Conservation (phyloP, 2,113 vertebrate species). For the Trogon melanurus region DNA sequence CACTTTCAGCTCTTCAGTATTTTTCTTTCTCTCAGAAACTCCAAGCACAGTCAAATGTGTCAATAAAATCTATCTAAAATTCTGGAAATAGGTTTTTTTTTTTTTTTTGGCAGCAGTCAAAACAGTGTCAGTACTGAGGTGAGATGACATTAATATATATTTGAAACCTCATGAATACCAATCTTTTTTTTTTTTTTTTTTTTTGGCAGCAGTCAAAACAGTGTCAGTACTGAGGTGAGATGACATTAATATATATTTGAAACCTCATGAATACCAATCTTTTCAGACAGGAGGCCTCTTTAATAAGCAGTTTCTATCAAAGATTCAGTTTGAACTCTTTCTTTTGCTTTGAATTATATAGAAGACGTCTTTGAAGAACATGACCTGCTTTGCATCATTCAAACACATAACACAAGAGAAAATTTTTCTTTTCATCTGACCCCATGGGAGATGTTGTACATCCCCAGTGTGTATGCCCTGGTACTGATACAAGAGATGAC, state of each 20-base stretch:
- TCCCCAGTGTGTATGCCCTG: neutral
- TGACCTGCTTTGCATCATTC: conserved; percentile 59
- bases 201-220: conserved; percentile 52
- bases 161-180: conserved; percentile 35
- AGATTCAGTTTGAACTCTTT: conserved; percentile 55
- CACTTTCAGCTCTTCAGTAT: neutral
- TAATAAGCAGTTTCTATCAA: conserved; percentile 55
- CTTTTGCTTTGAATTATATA: conserved; percentile 62
- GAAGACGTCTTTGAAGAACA: conserved; percentile 19
- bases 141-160: conserved; percentile 65
- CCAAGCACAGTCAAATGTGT: conserved; percentile 33
- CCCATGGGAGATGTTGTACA: neutral
- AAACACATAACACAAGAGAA: neutral
- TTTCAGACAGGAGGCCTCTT: conserved; percentile 29
- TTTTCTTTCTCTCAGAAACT: conserved; percentile 55
- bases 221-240: conserved; percentile 58
- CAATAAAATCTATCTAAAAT: conserved; percentile 47
- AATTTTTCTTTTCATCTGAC: conserved; percentile 43
- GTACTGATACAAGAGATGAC: neutral
- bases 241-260: conserved; percentile 65
- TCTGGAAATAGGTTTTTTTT: neutral
- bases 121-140: conserved; percentile 64
- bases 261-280: conserved; percentile 41
- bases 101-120: conserved; percentile 22
- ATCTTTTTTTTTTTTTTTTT: neutral